Evolutionary conservation across 2,888 invertebrate species (phyloP).

Genomic region (Drosophila neonasuta): DNA sequence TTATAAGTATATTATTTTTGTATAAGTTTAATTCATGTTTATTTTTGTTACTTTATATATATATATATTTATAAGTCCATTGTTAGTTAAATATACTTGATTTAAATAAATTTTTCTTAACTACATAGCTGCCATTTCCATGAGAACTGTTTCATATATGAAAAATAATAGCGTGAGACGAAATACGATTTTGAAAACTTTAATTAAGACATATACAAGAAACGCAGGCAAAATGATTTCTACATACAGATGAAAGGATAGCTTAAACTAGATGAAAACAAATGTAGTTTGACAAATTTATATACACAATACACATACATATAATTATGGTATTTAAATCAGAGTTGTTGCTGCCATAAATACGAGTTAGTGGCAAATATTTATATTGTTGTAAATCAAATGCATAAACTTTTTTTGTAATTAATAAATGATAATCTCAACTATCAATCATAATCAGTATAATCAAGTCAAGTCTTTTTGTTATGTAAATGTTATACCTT

Average conservation of each 20-base stretch:
- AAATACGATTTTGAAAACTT: constrained; percentile 13
- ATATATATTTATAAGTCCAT: constrained; percentile 72
- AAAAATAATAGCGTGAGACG: constrained; percentile 33
- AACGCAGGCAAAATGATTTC: constrained; percentile 6
- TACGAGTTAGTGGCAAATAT: background rate
- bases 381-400: constrained; percentile 32
- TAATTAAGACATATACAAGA: constrained; percentile 21
- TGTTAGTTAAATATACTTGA: constrained; percentile 70
- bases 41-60: constrained; percentile 23
- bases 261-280: constrained; percentile 1
- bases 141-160: constrained; percentile 81
- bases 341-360: constrained; percentile 5
- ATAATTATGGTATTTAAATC: constrained; percentile 8
- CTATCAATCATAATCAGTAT: constrained; percentile 57
- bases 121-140: constrained; percentile 83
- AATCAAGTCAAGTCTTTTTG: constrained; percentile 77
- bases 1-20: constrained; percentile 21
- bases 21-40: constrained; percentile 27
- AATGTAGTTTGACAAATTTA: constrained; percentile 14
- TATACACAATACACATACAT: constrained; percentile 29
- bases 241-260: constrained; percentile 23
- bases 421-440: constrained; percentile 37
- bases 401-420: constrained; percentile 18
- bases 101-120: constrained; percentile 80
- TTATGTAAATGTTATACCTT: constrained; percentile 72